phyloP scores from a whole-genome alignment of 2,113 vertebrate species.

The Campylomormyrus tamandua region DNA sequence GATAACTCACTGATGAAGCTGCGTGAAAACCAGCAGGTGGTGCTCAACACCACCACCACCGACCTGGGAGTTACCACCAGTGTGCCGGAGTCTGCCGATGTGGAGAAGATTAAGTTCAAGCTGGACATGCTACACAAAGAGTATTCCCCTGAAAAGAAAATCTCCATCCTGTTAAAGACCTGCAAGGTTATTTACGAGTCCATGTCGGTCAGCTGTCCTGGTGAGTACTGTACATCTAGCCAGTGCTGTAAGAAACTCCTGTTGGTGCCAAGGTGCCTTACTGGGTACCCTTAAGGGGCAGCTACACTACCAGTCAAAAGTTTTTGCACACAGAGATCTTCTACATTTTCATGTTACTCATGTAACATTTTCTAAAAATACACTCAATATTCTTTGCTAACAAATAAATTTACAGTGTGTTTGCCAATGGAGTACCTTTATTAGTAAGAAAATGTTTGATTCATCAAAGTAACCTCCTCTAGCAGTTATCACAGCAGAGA shows the following conservation, averaged over 20 bases:
- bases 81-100: slow-evolving; percentile 72
- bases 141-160: slow-evolving; percentile 94
- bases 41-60: slow-evolving; percentile 84
- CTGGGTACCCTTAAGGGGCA: neutral
- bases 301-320: no score
- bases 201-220: slow-evolving; percentile 84
- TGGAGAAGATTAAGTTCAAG: slow-evolving; percentile 89
- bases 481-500: no score
- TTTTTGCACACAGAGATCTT: no score
- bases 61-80: slow-evolving; percentile 83
- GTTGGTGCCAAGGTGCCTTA: neutral
- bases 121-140: slow-evolving; percentile 75
- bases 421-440: no score
- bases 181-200: slow-evolving; percentile 97
- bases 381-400: no score
- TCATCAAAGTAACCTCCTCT: no score
- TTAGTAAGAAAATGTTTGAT: no score
- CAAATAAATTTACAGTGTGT: no score
- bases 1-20: slow-evolving; percentile 70
- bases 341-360: no score
- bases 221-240: slow-evolving; percentile 48
- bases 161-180: slow-evolving; percentile 80
- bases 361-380: no score
- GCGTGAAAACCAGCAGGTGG: slow-evolving; percentile 76
- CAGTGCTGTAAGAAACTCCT: neutral